These are phyloP conservation scores for Clanis bilineata DNA, from an alignment of 2,888 invertebrate species.

Conservation along the genomic window DNA sequence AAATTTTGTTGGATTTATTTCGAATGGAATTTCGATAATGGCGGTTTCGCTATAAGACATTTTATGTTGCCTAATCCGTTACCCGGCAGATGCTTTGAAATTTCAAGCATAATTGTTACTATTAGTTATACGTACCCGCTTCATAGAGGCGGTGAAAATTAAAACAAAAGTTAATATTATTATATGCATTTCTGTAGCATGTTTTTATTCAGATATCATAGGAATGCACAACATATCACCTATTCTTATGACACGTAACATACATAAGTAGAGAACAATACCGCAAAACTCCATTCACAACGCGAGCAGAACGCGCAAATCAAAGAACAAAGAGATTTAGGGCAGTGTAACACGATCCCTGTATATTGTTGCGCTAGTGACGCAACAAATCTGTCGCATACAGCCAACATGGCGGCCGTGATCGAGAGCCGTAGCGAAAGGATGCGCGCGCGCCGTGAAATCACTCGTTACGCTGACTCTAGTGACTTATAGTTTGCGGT, in stretches of 20 bases:
- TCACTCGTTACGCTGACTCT: conserved; percentile 64
- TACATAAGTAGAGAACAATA: conserved; percentile 2
- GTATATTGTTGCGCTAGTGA: conserved; percentile 63
- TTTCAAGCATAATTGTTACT: no score
- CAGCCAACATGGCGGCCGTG: conserved; percentile 57
- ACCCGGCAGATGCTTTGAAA: not conserved
- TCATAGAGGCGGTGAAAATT: no score
- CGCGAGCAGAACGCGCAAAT: conserved; percentile 51
- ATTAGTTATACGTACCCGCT: no score
- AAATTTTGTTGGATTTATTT: conserved; percentile 5
- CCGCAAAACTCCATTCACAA: conserved; percentile 12
- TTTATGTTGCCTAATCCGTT: not conserved
- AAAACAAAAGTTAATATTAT: not conserved
- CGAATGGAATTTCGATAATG: not conserved
- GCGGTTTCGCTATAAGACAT: not conserved
- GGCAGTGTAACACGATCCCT: conserved; percentile 76
- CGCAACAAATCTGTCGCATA: conserved; percentile 71
- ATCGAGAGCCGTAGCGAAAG: conserved; percentile 73
- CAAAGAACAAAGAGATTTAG: conserved; percentile 70
- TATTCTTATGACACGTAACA: conserved; percentile 1
- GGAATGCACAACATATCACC: not conserved
- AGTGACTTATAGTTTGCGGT: conserved; percentile 36
- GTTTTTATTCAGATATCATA: not conserved
- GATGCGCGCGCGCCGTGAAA: conserved; percentile 76
- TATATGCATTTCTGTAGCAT: no score